Evolutionary conservation across 2,113 vertebrate species (phyloP).

Genomic region (Zosterops borbonicus): DNA sequence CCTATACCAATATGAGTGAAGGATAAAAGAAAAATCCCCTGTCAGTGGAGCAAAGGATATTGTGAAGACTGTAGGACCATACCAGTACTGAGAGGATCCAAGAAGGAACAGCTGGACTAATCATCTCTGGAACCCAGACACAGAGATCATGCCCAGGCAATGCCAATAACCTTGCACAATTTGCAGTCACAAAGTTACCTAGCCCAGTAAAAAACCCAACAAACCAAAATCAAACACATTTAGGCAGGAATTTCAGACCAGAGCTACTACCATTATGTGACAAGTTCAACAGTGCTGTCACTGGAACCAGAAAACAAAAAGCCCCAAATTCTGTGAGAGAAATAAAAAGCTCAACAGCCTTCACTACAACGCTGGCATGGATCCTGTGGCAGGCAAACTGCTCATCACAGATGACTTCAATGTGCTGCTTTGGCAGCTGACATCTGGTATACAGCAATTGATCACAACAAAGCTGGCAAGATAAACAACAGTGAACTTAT

Average conservation of each 20-base stretch:
- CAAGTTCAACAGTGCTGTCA: background rate
- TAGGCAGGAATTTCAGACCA: background rate
- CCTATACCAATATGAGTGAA: background rate
- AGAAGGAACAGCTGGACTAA: background rate
- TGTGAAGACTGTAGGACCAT: background rate
- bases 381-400: conserved; percentile 39
- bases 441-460: conserved; percentile 58
- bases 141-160: background rate
- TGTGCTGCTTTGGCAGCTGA: conserved; percentile 55
- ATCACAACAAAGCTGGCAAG: conserved; percentile 55
- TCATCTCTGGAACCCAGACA: background rate
- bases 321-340: background rate
- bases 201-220: background rate
- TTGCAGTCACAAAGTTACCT: background rate
- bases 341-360: background rate
- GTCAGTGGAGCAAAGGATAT: background rate
- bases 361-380: background rate
- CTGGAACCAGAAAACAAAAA: background rate
- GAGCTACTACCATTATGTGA: accelerated
- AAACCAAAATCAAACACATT: background rate
- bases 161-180: background rate
- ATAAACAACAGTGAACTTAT: conserved; percentile 52
- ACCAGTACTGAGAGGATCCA: background rate
- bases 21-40: background rate
- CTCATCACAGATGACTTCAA: conserved; percentile 58